Evolutionary conservation across 2,888 invertebrate genomes (phyloP), one percentile per base, ranked within the genome.

Genomic region (Xestobium rufovillosum): DNA sequence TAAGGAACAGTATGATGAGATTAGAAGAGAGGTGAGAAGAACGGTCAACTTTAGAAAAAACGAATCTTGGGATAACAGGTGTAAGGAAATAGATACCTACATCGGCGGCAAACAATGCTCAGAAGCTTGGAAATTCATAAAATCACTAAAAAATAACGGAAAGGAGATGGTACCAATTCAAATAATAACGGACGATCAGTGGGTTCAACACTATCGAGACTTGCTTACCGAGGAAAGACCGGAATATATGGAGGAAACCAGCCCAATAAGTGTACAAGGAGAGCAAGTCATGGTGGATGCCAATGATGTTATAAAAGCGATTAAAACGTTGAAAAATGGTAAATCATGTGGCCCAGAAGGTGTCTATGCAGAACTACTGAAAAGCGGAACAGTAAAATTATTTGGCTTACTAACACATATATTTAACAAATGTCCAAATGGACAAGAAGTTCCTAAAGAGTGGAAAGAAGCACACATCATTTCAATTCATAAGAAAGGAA

Each of bases 341-440:
- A 34, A 26, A 34, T 34, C 34, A 19, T 28, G 34, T 14, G 14
- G 34, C 13, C 34, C 26, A 34, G 26, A 34, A 34, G 34, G 34
- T 17, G 15, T 34, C 3, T 34, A 34, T 34, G 28, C 15, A 34
- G 35, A 28, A 11, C 9, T 34, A 34, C 16, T 34, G 26, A 28
- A 34, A 13, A 16, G 17, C 12, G 10, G 19, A 1, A 34, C 35
- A 26, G 19, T 15, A n/a, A 34, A 26, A 8, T 26, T 26, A 3
- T 19, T 34, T 9, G 4, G 26, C 17, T n/a, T 26, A 26, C 26
- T 26, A 14, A 9, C 23, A 14, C 14, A 17, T 17, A 17, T 34
- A 13, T 34, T 34, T 19, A 34, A 23, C 8, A 14, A 15, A 2
- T 27, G 14, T 9, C 14, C 27, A 13, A 34, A 34, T n/a, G 27